phyloP scores from a whole-genome alignment of 2,113 vertebrate genomes.

The Clarias gariepinus region DNA sequence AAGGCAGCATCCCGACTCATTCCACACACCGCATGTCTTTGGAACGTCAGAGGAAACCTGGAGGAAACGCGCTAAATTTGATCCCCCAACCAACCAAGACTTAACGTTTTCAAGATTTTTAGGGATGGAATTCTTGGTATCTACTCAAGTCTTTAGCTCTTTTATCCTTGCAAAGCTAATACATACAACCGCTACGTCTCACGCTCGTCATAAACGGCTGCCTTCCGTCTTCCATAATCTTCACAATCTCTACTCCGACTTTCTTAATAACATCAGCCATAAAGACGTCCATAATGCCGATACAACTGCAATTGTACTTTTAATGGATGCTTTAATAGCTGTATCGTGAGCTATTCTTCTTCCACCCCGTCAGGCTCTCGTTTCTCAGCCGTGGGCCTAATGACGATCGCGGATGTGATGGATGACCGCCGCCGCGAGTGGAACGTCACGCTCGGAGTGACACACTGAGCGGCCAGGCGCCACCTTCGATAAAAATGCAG shows the following conservation, averaged over 20 bases:
- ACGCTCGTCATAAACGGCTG: not conserved
- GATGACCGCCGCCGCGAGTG: constrained; percentile 8
- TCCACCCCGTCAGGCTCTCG: not conserved
- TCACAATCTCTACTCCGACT: not conserved
- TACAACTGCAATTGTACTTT: not conserved
- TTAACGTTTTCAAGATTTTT: no score
- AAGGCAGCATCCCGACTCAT: no score
- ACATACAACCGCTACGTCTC: not conserved
- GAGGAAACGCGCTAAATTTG: no score
- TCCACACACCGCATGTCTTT: no score
- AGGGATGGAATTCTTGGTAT: not conserved
- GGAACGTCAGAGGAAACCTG: no score
- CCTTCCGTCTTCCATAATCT: not conserved
- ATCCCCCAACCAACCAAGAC: no score
- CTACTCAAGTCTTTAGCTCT: not conserved
- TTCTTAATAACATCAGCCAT: not conserved
- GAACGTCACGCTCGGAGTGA: not conserved
- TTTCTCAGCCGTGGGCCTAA: constrained; percentile 4
- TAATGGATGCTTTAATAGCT: not conserved
- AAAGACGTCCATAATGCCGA: not conserved
- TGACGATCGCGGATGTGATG: constrained; percentile 19
- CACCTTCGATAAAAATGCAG: not conserved
- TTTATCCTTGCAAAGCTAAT: not conserved
- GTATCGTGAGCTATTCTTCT: not conserved
- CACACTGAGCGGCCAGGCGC: not conserved